Base-by-base conservation (phyloP, 2,797 vertebrate genomes). In the Pipistrellus pygmaeus region DNA sequence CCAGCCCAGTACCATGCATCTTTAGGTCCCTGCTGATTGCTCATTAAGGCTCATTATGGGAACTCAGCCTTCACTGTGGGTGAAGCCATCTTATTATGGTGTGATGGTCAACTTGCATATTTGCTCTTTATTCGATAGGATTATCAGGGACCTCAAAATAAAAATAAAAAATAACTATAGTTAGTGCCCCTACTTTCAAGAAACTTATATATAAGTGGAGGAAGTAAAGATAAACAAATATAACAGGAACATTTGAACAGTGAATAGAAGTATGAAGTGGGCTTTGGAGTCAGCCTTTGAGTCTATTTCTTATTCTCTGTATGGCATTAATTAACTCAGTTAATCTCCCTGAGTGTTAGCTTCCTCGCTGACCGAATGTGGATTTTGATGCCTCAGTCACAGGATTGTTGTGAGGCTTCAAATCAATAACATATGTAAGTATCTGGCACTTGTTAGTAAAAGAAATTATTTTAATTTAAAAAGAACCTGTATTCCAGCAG, bases 401-500 rank as follows among this genome's bases (percentile, higher is more conserved):
- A 66, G 30, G 14, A 68, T 48, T 72, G 9, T 46, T 84, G 60
- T 86, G 66, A 93, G 53, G n/a, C 30, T 88, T 82, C 83, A 94
- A 55, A 92, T 14, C 0, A 23, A 69, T 68, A 69, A 82, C 21
- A 78, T 62, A 71, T 55, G 27, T 80, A 72, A 82, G 23, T 77
- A 25, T 82, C 38, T 90, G 71, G 25, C 6, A 75, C n/a, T 53
- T 60, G 78, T 86, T 62, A 55, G 3, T 77, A 60, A 93, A 81
- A 71, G 6, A 86, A 75, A 71, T 83, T 73, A 82, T 85, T 88
- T 85, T 72, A 68, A 93, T 86, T 72, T 80, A 88, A 38, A 89
- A 92, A 92, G 85, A 60, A 60, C 21, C 57, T 89, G 4, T 82
- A 57, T 85, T 53, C 38, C 53, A 69, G 64, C 14, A 77, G 41